These are phyloP conservation scores for Argyrosomus japonicus DNA, from an alignment of 2,113 vertebrate species.

Conservation along the genomic window DNA sequence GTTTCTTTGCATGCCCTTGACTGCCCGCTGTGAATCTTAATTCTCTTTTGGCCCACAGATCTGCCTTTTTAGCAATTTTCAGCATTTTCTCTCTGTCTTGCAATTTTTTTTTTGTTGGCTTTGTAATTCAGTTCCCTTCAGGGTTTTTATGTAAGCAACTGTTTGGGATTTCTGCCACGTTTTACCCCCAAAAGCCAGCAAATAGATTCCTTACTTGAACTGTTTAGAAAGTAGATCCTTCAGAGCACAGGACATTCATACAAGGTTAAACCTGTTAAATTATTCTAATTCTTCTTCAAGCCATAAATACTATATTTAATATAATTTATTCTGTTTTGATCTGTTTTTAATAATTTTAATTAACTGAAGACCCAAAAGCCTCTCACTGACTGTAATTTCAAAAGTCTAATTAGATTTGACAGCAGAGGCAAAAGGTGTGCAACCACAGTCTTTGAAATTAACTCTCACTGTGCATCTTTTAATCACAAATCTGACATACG, in stretches of 20 bases:
- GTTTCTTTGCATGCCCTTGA: slow-evolving; percentile 73
- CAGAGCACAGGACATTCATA: slow-evolving; percentile 19
- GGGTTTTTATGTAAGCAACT: slow-evolving; percentile 50
- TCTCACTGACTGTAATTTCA: not conserved
- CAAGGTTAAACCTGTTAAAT: slow-evolving; percentile 50
- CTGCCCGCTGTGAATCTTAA: slow-evolving; percentile 72
- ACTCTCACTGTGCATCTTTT: not conserved
- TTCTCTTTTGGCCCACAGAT: slow-evolving; percentile 60
- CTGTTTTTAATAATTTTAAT: slow-evolving; percentile 1
- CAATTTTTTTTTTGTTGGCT: slow-evolving; percentile 48
- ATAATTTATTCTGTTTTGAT: slow-evolving; percentile 7
- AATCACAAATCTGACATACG: not conserved
- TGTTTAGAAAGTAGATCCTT: slow-evolving; percentile 39
- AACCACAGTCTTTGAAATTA: not conserved
- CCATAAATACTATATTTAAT: not conserved
- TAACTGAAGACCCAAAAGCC: not conserved
- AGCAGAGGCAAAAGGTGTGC: not conserved
- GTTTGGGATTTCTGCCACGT: slow-evolving; percentile 55
- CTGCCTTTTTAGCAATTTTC: slow-evolving; percentile 71
- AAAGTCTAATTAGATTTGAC: not conserved
- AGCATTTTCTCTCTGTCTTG: slow-evolving; percentile 48
- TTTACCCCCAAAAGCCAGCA: slow-evolving; percentile 47
- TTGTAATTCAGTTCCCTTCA: slow-evolving; percentile 52
- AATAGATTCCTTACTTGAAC: slow-evolving; percentile 39
- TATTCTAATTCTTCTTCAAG: slow-evolving; percentile 10